A percentile compares a stretch with the other conserved stretches of the same genome.
Evolutionary conservation across 2,113 vertebrate genomes (phyloP).

Genomic region (Misgurnus mizolepis): DNA sequence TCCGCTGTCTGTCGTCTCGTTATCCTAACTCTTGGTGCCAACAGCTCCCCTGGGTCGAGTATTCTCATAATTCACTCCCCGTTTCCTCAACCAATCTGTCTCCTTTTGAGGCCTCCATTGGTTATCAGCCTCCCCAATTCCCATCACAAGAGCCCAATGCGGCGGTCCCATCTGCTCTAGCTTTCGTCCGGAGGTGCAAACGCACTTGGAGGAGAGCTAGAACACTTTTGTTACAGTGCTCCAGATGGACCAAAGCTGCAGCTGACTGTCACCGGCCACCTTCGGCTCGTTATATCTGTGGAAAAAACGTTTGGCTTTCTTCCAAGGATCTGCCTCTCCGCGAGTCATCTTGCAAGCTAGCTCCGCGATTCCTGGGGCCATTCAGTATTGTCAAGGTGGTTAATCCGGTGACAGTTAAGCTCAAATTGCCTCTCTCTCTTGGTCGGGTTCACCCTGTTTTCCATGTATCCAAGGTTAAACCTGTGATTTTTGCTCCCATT

Average conservation of each 20-base stretch:
- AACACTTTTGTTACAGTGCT: no score
- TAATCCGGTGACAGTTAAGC: neutral
- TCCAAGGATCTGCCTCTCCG: neutral
- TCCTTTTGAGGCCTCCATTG: neutral
- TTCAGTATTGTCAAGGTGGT: neutral
- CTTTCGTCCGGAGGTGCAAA: no score
- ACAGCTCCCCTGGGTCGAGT: neutral
- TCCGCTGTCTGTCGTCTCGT: neutral
- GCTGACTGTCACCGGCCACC: neutral
- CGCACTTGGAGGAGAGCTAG: no score
- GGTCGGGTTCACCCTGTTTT: neutral
- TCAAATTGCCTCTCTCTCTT: neutral
- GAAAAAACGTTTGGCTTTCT: neutral
- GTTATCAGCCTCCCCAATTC: neutral
- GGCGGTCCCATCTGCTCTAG: no score
- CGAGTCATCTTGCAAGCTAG: neutral
- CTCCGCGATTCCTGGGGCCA: neutral
- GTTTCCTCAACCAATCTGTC: neutral
- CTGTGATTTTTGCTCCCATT: neutral
- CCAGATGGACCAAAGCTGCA: no score
- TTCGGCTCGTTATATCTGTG: neutral
- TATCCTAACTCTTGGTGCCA: neutral
- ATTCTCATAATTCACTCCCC: neutral
- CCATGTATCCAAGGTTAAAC: neutral
- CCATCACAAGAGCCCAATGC: no score